Evolutionary conservation across 2,888 invertebrate genomes (phyloP).

Genomic region (Phrixothrix hirtus): DNA sequence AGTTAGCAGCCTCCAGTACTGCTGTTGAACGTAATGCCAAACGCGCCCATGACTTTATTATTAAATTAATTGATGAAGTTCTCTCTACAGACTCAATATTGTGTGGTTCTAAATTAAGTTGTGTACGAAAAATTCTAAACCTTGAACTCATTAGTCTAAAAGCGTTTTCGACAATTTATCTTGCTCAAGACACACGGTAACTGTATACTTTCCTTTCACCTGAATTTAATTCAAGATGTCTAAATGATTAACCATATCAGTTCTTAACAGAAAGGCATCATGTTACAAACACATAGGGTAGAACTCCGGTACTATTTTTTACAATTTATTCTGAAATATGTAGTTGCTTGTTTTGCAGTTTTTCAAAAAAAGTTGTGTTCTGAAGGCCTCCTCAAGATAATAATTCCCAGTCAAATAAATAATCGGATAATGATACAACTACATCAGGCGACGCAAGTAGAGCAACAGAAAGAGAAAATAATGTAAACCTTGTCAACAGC

Average conservation of each 20-base stretch:
- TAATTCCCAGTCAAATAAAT: not conserved
- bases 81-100: not conserved
- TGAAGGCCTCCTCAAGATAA: not conserved
- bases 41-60: too few species aligned
- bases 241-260: not conserved
- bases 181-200: not conserved
- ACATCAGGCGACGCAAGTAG: not conserved
- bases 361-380: not conserved
- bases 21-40: too few species aligned
- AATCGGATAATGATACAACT: not conserved
- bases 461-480: not conserved
- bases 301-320: not conserved
- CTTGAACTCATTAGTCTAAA: not conserved
- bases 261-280: not conserved
- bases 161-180: not conserved
- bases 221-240: not conserved
- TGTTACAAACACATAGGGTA: not conserved
- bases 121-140: not conserved
- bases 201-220: not conserved
- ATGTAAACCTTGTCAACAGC: not conserved
- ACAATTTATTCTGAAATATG: not conserved
- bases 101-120: not conserved
- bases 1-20: too few species aligned
- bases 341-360: not conserved
- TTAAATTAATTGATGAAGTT: too few species aligned